phyloP scores from a whole-genome alignment of 2,113 vertebrate species.

The Heterotilapia buettikoferi region DNA sequence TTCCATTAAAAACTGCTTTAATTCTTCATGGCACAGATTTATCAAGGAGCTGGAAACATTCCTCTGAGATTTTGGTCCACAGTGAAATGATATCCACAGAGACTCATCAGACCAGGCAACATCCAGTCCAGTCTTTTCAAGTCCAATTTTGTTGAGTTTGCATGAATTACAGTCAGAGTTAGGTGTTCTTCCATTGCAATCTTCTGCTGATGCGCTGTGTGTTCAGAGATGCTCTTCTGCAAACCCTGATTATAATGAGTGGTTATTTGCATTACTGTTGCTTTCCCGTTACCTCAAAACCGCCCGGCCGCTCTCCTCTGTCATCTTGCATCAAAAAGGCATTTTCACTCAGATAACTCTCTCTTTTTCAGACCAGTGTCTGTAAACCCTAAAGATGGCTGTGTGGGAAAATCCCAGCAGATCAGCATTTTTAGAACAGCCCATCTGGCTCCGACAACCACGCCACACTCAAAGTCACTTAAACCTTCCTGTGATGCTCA shows the following conservation, averaged over 20 bases:
- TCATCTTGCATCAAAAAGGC: background rate
- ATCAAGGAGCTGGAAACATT: background rate
- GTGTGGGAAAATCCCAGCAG: background rate
- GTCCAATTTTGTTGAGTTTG: background rate
- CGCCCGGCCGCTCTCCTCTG: rapidly evolving
- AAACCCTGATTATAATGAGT: background rate
- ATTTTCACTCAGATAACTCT: background rate
- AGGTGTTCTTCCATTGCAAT: rapidly evolving
- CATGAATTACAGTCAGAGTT: background rate
- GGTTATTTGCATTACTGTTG: background rate
- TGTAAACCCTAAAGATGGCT: background rate
- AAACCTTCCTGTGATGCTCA: background rate
- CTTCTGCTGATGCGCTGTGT: background rate
- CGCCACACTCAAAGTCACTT: background rate
- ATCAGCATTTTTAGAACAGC: rapidly evolving
- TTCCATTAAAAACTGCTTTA: background rate
- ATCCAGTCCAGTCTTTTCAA: background rate
- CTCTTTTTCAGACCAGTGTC: background rate
- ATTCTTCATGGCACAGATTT: background rate
- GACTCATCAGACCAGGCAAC: rapidly evolving
- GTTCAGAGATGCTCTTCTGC: background rate
- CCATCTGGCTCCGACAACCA: background rate
- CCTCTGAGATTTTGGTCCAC: background rate
- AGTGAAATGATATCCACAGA: background rate
- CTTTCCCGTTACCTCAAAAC: rapidly evolving